Evolutionary conservation across 1,140 invertebrate species (phyloP), one percentile per base, ranked within the genome.

Genomic region (Chymomyza costata): DNA sequence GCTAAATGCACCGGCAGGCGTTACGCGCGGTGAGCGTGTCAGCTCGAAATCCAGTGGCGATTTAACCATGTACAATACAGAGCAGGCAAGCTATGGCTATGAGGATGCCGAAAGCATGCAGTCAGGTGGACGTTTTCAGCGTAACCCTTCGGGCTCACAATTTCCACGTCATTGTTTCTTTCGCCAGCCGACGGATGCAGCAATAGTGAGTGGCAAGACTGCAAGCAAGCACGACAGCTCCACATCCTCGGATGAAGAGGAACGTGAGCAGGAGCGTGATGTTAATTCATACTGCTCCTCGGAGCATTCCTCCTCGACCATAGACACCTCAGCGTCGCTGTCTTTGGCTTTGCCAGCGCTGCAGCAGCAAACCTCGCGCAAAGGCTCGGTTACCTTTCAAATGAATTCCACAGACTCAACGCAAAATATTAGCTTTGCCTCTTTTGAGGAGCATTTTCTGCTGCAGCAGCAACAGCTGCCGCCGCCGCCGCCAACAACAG

Each of bases 31-130:
- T n/a, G 66, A 84, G 40, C 62, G 78, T 1, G 60, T 80, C 0
- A 84, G 82, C 48, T 85, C 84, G 2, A 85, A 86, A 35, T 86
- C 84, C 0, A 86, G 84, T 38, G 82, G 68, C 0, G 84, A 86
- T 53, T 56, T 86, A 0, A 85, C 84, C 48, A 83, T 82, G 66
- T 84, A 82, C 25, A 74, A 62, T 43, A 74, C 78, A 0, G 65
- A 68, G 10, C 41, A 50, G 3, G 31, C 40, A 8, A 0, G 8
- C 2, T 10, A 48, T n/a, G 53, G 57, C n/a, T 21, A 13, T 8
- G 45, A 38, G 1, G 55, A 44, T 37, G 56, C 41, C 0, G 68
- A 52, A n/a, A n/a, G 5, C 46, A 58, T 39, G 58, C 32, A 5
- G 7, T 52, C 48, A 15, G 46, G 60, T 2, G 50, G 61, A 14